phyloP scores from a whole-genome alignment of 2,797 vertebrate species.

The Syngnathus acus region DNA sequence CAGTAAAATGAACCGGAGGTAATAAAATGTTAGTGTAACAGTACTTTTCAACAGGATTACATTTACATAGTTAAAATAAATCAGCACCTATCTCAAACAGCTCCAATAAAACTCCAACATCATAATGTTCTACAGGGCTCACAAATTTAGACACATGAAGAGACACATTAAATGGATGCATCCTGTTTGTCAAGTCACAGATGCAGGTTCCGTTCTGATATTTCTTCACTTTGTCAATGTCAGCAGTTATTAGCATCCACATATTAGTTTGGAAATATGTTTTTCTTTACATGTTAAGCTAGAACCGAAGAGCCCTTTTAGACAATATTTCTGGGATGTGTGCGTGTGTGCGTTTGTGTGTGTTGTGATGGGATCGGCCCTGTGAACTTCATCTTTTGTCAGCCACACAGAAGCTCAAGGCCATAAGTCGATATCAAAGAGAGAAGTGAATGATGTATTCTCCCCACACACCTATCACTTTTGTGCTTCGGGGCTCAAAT shows the following conservation, averaged over 20 bases:
- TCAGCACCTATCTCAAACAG: not conserved
- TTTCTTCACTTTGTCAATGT: not conserved
- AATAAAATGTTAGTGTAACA: not conserved
- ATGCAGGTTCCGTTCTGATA: not conserved
- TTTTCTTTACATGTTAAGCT: conserved; percentile 28
- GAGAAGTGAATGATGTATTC: conserved; percentile 48
- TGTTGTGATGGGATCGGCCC: conserved; percentile 29
- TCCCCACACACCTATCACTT: conserved; percentile 47
- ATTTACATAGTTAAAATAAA: not conserved
- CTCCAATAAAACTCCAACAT: not conserved
- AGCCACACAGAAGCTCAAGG: conserved; percentile 37
- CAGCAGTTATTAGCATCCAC: not conserved
- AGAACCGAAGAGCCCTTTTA: conserved; percentile 21
- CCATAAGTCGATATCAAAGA: conserved; percentile 47
- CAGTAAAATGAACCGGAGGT: not conserved
- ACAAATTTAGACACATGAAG: not conserved
- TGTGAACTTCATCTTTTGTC: conserved; percentile 50
- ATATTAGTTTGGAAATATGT: not conserved
- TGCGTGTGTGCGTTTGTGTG: conserved; percentile 9
- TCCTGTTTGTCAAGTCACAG: not conserved
- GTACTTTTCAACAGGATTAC: not conserved
- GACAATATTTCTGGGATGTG: conserved; percentile 21
- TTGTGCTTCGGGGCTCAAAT: conserved; percentile 36
- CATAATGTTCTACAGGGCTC: not conserved
- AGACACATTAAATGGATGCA: not conserved